Conservation (phyloP, 2,888 invertebrate species). For the Punctoribates punctum region DNA sequence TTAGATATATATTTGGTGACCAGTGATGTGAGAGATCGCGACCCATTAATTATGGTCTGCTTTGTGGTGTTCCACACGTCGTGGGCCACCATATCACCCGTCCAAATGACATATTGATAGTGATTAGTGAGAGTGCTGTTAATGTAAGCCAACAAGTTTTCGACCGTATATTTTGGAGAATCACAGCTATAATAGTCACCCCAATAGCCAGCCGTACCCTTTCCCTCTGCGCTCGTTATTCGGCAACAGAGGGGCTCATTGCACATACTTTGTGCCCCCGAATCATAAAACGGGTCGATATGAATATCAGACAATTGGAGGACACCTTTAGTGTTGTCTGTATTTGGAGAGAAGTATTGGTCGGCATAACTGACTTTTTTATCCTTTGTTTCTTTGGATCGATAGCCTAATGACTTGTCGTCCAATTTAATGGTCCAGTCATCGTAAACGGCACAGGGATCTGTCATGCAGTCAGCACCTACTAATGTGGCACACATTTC, state of each 20-base stretch:
- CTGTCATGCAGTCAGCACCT: slow-evolving; percentile 26
- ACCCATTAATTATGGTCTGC: slow-evolving; percentile 24
- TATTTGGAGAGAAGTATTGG: too few species aligned
- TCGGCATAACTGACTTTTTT: not conserved
- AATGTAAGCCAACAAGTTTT: slow-evolving; percentile 23
- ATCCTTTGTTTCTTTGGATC: not conserved
- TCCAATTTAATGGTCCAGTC: slow-evolving; percentile 19
- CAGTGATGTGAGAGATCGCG: slow-evolving; percentile 20
- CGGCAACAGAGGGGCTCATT: slow-evolving; percentile 41
- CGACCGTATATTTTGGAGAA: slow-evolving; percentile 33
- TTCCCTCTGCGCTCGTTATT: not conserved
- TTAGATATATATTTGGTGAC: slow-evolving; percentile 26
- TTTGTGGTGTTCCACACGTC: slow-evolving; percentile 41
- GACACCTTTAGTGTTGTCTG: not conserved
- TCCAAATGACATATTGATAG: slow-evolving; percentile 38
- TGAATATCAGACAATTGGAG: slow-evolving; percentile 43
- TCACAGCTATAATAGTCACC: slow-evolving; percentile 38
- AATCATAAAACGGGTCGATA: slow-evolving; percentile 38
- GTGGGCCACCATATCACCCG: slow-evolving; percentile 41
- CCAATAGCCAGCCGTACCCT: slow-evolving; percentile 34
- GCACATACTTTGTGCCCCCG: too few species aligned
- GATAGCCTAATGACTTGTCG: not conserved
- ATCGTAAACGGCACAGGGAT: not conserved
- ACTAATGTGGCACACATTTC: slow-evolving; percentile 42
- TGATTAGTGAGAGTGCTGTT: slow-evolving; percentile 1